These are phyloP conservation scores for Sebastes baramenuke DNA, from an alignment of 2,797 vertebrate species.

Conservation along the genomic window DNA sequence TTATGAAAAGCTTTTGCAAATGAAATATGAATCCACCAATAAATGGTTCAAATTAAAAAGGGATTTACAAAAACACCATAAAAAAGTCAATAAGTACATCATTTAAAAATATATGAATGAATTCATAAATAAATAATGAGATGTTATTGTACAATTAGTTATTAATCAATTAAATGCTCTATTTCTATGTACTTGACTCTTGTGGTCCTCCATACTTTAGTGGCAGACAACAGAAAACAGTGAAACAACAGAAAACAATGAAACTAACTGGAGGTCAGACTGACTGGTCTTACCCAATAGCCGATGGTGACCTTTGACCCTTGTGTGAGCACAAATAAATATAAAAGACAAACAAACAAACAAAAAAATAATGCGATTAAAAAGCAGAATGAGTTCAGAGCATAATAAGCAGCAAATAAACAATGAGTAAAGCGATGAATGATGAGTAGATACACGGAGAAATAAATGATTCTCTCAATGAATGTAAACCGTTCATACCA, in stretches of 20 bases:
- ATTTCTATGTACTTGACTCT: too few relatives aligned
- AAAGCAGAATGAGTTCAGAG: conserved; percentile 60
- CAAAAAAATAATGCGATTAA: conserved; percentile 57
- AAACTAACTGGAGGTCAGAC: conserved; percentile 54
- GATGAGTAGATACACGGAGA: conserved; percentile 2
- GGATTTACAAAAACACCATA: too few relatives aligned
- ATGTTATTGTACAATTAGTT: too few relatives aligned
- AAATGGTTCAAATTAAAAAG: too few relatives aligned
- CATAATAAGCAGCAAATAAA: conserved; percentile 56
- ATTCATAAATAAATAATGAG: too few relatives aligned
- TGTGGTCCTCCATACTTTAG: not conserved
- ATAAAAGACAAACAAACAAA: conserved; percentile 16
- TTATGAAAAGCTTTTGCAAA: too few relatives aligned
- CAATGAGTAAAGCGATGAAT: conserved; percentile 50
- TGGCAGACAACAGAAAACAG: not conserved
- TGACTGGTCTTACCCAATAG: conserved; percentile 74
- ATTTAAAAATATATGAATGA: too few relatives aligned
- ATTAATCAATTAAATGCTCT: too few relatives aligned
- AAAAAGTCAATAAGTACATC: too few relatives aligned
- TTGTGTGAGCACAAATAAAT: conserved; percentile 72
- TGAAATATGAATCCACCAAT: too few relatives aligned
- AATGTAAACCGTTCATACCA: conserved; percentile 84
- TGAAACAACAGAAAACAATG: conserved; percentile 34
- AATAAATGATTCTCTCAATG: not conserved
- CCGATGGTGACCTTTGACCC: conserved; percentile 73